Evolutionary conservation across 2,113 vertebrate species (phyloP).

Genomic region (Centropristis striata): DNA sequence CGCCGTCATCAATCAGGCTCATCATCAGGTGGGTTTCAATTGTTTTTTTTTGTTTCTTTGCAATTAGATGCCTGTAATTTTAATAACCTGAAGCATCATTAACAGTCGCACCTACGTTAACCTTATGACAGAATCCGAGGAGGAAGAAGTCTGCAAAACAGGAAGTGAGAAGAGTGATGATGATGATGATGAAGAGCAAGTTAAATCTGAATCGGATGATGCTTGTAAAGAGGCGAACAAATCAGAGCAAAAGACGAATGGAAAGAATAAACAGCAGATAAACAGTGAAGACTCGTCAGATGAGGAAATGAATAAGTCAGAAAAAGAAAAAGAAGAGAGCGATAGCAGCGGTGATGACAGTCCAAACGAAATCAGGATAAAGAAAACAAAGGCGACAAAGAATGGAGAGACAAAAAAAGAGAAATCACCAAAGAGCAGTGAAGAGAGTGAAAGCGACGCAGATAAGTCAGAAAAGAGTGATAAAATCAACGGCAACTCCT

Average conservation of each 20-base stretch:
- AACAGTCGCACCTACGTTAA: too few species aligned
- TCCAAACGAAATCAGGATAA: conserved; percentile 41
- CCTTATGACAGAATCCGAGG: conserved; percentile 46
- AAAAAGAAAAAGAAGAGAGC: conserved; percentile 5
- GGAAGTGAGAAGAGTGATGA: not conserved
- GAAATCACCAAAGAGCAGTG: conserved; percentile 48
- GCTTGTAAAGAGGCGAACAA: conserved; percentile 23
- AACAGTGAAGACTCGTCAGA: conserved; percentile 32
- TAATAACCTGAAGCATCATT: not conserved
- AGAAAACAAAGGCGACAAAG: conserved; percentile 16
- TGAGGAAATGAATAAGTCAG: conserved; percentile 23
- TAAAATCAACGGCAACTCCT: conserved; percentile 21
- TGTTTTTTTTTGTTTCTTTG: not conserved
- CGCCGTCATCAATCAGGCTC: conserved; percentile 37
- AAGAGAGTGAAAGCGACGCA: conserved; percentile 21
- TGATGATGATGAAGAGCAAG: conserved; percentile 26
- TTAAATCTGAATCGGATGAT: conserved; percentile 24
- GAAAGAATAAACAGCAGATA: not conserved
- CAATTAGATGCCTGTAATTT: not conserved
- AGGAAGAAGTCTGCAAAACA: conserved; percentile 33
- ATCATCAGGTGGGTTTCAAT: conserved; percentile 53
- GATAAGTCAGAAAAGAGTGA: conserved; percentile 33
- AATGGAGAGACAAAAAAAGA: conserved; percentile 26
- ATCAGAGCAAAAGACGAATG: not conserved
- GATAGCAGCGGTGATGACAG: conserved; percentile 22